Base-by-base conservation (phyloP, 2,113 vertebrate species). In the Leptobrachium leishanense region DNA sequence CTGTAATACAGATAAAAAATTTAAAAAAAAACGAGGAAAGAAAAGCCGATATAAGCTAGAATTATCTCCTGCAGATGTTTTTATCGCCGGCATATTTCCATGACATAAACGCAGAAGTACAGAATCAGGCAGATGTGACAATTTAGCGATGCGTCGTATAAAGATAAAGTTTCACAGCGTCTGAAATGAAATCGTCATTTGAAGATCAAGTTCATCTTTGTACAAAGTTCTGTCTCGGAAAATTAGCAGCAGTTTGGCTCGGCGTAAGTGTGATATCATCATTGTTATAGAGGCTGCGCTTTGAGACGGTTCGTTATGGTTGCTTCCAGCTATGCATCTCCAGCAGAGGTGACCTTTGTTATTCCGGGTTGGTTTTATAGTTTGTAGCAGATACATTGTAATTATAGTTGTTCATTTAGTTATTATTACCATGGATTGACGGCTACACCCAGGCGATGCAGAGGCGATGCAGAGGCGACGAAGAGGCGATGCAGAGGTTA, bases 51-150 rank as follows among this genome's bases (percentile, higher is more conserved):
- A 31, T 31, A 31, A 31, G 20, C 20, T 31, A 31, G 20, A 31
- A 31, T 6, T 81, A 72, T 73, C 20, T 2, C 62, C 43, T 78
- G 20, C 46, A 82, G 53, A 73, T 73, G 43, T 73, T 67, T 79
- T 73, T 73, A 67, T 73, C 70, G 3, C 70, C 63, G n/a, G 67
- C 77, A 66, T 77, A 77, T 69, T 79, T 79, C 44, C 77, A 66
- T 42, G 11, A 67, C 77, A 67, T 77, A 70, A 70, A 79, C 65
- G 63, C 40, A 59, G 70, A 79, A 67, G 73, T 57, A 62, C 69
- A 67, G 77, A 79, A 72, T 66, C 54, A 67, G 70, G 62, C 77
- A 79, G 77, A 79, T 79, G 77, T 73, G 77, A 41, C 66, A 67
- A 79, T 79, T 77, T 77, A 63, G 76, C 55, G 53, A 68, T 39